Percentiles rank a stretch among this genome's conserved stretches.
Evolutionary conservation across 2,113 vertebrate species (phyloP).

Genomic region (Pterophyllum scalare): DNA sequence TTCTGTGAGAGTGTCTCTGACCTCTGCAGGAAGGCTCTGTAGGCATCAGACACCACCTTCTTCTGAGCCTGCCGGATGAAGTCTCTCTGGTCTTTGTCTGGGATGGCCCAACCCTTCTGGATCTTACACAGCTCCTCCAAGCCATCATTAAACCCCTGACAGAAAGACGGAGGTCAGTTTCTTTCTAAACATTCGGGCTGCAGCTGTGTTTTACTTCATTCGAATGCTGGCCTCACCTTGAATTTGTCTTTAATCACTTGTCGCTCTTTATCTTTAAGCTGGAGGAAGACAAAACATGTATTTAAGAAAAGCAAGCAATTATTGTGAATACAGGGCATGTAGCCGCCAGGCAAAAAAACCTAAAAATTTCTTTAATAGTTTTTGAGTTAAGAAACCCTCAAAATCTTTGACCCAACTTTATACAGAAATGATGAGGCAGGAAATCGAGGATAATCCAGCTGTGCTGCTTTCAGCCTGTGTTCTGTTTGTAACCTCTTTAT

Average conservation of each 20-base stretch:
- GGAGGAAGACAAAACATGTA: conserved; percentile 33
- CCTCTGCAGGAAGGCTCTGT: conserved; percentile 89
- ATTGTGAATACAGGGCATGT: too few relatives aligned
- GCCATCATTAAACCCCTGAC: conserved; percentile 95
- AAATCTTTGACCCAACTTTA: too few relatives aligned
- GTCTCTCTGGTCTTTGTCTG: conserved; percentile 91
- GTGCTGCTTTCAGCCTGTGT: too few relatives aligned
- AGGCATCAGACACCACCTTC: conserved; percentile 89
- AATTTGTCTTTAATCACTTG: conserved; percentile 98
- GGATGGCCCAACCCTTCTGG: conserved; percentile 98
- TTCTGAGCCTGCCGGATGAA: conserved; percentile 91
- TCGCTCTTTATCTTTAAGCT: conserved; percentile 98
- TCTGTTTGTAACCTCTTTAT: too few relatives aligned
- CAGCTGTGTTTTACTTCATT: fast-evolving
- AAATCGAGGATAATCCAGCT: too few relatives aligned
- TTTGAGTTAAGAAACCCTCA: too few relatives aligned
- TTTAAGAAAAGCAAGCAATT: background rate
- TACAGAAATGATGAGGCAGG: too few relatives aligned
- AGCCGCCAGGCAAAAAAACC: too few relatives aligned
- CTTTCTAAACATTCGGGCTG: background rate
- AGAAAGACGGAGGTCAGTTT: background rate
- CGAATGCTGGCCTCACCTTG: conserved; percentile 85
- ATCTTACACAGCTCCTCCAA: conserved; percentile 96
- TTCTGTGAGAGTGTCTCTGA: conserved; percentile 57
- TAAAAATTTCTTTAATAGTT: too few relatives aligned